Evolutionary conservation across 2,797 vertebrate genomes (phyloP).

Genomic region (Gorsachius magnificus): DNA sequence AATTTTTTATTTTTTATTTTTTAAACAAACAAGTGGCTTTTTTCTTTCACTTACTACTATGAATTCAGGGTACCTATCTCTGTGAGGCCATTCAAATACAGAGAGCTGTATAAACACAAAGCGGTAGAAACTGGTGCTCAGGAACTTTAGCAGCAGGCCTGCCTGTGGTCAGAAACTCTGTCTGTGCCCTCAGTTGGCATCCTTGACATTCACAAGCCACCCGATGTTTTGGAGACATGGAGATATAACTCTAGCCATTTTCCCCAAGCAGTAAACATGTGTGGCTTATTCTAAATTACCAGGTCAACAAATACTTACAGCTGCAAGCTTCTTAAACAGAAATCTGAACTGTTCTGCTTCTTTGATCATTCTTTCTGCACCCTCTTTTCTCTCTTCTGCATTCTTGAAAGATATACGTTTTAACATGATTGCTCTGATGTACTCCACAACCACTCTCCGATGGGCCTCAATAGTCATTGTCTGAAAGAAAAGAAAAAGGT

Average conservation of each 20-base stretch:
- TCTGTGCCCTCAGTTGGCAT: background rate
- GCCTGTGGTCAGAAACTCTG: background rate
- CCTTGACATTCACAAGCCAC: background rate
- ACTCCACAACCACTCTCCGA: constrained; percentile 92
- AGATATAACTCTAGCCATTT: background rate
- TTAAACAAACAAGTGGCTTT: background rate
- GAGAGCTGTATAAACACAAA: background rate
- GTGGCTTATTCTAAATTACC: background rate
- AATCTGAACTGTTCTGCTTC: constrained; percentile 93
- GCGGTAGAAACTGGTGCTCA: background rate
- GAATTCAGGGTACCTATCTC: background rate
- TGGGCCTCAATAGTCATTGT: constrained; percentile 92
- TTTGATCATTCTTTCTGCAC: constrained; percentile 93
- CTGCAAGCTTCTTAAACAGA: constrained; percentile 90
- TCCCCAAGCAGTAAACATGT: background rate
- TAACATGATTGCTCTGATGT: constrained; percentile 93
- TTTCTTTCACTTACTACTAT: background rate
- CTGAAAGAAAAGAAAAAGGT: constrained; percentile 65
- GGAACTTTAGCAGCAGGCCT: background rate
- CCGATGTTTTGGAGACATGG: background rate
- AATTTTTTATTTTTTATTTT: background rate
- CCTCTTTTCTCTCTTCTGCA: constrained; percentile 92
- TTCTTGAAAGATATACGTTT: constrained; percentile 93
- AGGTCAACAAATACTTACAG: constrained; percentile 79
- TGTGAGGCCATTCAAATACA: background rate